These are phyloP conservation scores for Lepus townsendii DNA, from an alignment of 2,797 vertebrate species.

Conservation along the genomic window DNA sequence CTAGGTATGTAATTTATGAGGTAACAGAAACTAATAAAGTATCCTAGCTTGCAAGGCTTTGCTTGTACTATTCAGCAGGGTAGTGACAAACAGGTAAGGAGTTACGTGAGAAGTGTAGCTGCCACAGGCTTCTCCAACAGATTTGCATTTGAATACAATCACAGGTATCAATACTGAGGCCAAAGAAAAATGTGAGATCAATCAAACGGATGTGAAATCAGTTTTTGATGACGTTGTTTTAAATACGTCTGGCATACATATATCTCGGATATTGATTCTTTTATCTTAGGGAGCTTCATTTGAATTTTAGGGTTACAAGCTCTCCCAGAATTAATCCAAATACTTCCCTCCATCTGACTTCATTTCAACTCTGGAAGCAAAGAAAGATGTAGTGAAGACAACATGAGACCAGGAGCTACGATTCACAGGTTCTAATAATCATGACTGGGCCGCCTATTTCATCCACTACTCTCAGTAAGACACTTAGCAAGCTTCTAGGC, in stretches of 20 bases:
- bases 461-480: not conserved
- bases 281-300: not conserved
- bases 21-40: not conserved
- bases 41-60: not conserved
- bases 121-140: not conserved
- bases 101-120: not conserved
- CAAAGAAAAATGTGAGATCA: not conserved
- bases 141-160: not conserved
- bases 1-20: not conserved
- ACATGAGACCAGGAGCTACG: not conserved
- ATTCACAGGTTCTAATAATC: not conserved
- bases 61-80: not conserved
- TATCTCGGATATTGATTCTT: constrained; percentile 7
- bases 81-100: not conserved
- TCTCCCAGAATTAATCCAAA: not conserved
- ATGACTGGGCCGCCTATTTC: not conserved
- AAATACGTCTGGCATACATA: not conserved
- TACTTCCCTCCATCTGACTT: not conserved
- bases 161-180: not conserved
- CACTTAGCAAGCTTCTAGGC: not conserved
- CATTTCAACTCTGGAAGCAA: constrained; percentile 6
- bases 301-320: constrained; percentile 9
- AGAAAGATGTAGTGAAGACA: not conserved
- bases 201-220: not conserved
- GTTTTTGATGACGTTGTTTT: not conserved